These are phyloP conservation scores for Patella ulyssiponensis DNA, from an alignment of 2,888 invertebrate species.

Conservation along the genomic window DNA sequence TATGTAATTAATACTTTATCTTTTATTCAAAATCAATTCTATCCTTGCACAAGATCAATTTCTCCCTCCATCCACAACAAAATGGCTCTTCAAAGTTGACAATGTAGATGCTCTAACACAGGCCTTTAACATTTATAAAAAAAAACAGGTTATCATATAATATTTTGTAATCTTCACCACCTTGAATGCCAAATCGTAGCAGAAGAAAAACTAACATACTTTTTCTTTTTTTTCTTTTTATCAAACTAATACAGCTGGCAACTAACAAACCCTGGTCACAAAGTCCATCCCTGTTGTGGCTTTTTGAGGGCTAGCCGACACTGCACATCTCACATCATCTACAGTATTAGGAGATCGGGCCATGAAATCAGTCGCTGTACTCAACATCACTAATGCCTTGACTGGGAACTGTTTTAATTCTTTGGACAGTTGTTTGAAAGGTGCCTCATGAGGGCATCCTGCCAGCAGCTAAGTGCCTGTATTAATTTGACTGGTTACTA, in stretches of 20 bases:
- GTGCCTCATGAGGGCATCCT: background rate
- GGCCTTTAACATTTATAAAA: conserved; percentile 7
- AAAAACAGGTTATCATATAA: background rate
- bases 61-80: background rate
- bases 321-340: conserved; percentile 11
- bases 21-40: too few relatives aligned
- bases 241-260: conserved; percentile 53
- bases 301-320: conserved; percentile 8
- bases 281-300: conserved; percentile 26
- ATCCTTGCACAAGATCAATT: too few relatives aligned
- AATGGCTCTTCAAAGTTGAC: conserved; percentile 7
- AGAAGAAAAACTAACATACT: conserved; percentile 45
- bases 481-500: background rate
- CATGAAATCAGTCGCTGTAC: background rate
- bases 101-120: conserved; percentile 10
- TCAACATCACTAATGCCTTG: background rate
- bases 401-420: background rate
- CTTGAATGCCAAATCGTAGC: conserved; percentile 23
- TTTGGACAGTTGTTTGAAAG: background rate
- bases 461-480: too few relatives aligned
- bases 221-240: conserved; percentile 56
- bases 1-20: too few relatives aligned
- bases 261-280: conserved; percentile 51
- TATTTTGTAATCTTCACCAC: conserved; percentile 8
- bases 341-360: conserved; percentile 5